Evolutionary conservation across 2,797 vertebrate species (phyloP).

Genomic region (Spinus olivaceus): DNA sequence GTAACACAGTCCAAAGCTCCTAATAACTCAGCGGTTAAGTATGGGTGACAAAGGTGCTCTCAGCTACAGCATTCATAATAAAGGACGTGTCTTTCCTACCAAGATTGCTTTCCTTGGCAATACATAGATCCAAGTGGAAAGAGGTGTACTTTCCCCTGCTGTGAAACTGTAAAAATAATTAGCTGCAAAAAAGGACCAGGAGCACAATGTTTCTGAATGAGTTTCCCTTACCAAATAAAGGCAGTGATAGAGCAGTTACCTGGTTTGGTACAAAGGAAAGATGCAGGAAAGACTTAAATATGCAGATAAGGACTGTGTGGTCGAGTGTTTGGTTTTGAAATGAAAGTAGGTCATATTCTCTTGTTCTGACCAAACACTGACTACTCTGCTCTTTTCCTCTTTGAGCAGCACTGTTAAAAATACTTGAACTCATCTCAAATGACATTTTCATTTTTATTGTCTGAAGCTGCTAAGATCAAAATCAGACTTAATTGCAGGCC

Average conservation of each 20-base stretch:
- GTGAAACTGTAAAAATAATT: not conserved
- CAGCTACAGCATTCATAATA: not conserved
- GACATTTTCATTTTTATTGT: not conserved
- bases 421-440: not conserved
- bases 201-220: not conserved
- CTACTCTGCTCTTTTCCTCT: not conserved
- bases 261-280: not conserved
- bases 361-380: not conserved
- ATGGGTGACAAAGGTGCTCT: not conserved
- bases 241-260: not conserved
- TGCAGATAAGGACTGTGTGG: not conserved
- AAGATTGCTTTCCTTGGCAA: not conserved
- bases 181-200: not conserved
- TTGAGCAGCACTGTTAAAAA: not conserved
- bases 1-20: conserved; percentile 42
- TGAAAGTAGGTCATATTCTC: not conserved
- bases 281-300: not conserved
- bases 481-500: conserved; percentile 16
- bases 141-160: not conserved
- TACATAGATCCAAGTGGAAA: not conserved
- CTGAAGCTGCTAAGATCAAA: conserved; percentile 41
- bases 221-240: not conserved
- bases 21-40: not conserved
- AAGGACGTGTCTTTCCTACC: not conserved
- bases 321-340: not conserved